Evolutionary conservation across 1,140 invertebrate genomes (phyloP).

Genomic region (Cherax quadricarinatus): DNA sequence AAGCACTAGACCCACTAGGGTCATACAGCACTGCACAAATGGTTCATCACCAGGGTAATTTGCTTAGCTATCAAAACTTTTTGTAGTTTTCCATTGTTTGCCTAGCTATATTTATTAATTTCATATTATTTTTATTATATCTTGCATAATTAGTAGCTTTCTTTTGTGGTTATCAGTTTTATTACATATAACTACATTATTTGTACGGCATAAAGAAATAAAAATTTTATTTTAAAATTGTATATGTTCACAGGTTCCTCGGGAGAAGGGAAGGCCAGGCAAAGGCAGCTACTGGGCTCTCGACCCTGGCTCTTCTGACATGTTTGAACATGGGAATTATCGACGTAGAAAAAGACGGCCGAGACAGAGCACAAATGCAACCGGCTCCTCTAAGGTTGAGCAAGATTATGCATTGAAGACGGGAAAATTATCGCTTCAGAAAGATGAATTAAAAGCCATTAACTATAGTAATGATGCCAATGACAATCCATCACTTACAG

Average conservation of each 20-base stretch:
- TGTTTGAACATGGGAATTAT: slow-evolving; percentile 84
- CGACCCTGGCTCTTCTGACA: slow-evolving; percentile 80
- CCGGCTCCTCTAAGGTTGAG: background rate
- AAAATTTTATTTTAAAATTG: slow-evolving; percentile 76
- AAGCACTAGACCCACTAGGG: no score
- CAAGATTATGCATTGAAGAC: background rate
- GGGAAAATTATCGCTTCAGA: background rate
- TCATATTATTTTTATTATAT: no score
- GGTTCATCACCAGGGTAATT: no score
- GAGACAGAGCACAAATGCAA: slow-evolving; percentile 9
- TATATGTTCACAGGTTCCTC: slow-evolving; percentile 80
- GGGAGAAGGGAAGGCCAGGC: slow-evolving; percentile 80
- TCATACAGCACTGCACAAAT: no score
- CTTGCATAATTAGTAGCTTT: no score
- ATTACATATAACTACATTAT: no score
- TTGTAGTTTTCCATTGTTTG: no score
- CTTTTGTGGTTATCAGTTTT: no score
- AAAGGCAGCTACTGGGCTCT: slow-evolving; percentile 84
- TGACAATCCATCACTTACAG: background rate
- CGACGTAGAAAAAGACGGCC: slow-evolving; percentile 78
- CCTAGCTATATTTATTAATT: no score
- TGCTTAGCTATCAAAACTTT: no score
- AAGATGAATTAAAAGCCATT: background rate
- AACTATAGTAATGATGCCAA: background rate
- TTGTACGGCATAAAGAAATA: no score